Base-by-base conservation (phyloP, 2,888 invertebrate species). In the Hypena proboscidalis region DNA sequence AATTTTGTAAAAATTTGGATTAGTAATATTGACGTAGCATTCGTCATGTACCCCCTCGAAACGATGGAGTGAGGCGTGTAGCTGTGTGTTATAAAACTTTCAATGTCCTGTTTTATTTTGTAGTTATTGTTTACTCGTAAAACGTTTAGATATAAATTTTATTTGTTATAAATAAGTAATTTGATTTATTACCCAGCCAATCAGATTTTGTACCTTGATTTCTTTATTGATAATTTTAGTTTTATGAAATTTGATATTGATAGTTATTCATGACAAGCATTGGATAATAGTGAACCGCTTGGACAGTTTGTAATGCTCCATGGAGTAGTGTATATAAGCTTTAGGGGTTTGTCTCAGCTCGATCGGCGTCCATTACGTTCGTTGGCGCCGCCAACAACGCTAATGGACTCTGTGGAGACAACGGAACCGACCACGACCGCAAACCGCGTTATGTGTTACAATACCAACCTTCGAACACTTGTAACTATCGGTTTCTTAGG, bases 1-100 rank as follows among this genome's bases (percentile, higher is more conserved):
- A 49, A 55, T 65, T 57, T 59, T 51, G 38, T 37, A 40, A 55
- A 44, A 57, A 50, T 62, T 58, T 53, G 54, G 50, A 48, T 49
- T 57, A 63, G 51, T 64, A 43, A 54, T 58, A 64, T 70, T 63
- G 78, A 74, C 76, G 73, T 88, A 89, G 89, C 86, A 85, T 81
- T 77, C 66, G 83, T 86, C 84, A 63, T 58, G 79, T 81, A 78
- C 78, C 70, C 74, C 71, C 77, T 75, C 70, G 74, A 76, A 80
- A 79, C 73, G 77, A 77, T 71, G 75, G 74, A 80, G 84, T 77
- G 82, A 81, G 83, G 81, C 78, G 80, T 77, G 76, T 85, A 88
- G 85, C 89, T 90, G 59, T 90, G 90, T 90, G 88, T 88, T 90
- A 90, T 88, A 85, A 87, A 89, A 88, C 85, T 85, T 87, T 89